These are phyloP conservation scores for Asteroscopus sphinx DNA, from an alignment of 2,888 invertebrate species.

Conservation along the genomic window DNA sequence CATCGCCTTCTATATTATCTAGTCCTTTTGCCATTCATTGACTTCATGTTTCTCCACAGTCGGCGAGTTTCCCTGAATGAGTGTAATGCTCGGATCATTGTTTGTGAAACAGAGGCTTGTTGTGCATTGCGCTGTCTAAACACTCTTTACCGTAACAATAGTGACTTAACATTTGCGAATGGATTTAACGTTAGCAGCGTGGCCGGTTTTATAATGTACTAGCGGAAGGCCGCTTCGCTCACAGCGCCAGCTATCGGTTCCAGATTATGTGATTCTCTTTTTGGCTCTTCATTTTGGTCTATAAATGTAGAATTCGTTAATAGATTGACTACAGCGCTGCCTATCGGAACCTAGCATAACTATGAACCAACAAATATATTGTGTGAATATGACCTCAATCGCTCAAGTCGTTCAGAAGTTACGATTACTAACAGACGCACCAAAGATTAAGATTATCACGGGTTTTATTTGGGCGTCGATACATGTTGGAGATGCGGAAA, in stretches of 20 bases:
- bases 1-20: conserved; percentile 31
- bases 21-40: conserved; percentile 47
- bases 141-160: conserved; percentile 64
- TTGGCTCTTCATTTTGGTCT: too few relatives aligned
- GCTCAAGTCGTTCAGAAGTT: too few relatives aligned
- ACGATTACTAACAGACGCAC: too few relatives aligned
- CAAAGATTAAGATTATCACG: conserved; percentile 13
- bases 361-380: too few relatives aligned
- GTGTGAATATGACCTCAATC: too few relatives aligned
- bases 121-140: conserved; percentile 73
- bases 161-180: conserved; percentile 53
- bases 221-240: too few relatives aligned
- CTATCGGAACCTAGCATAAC: too few relatives aligned
- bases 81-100: conserved; percentile 69
- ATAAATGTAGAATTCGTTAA: too few relatives aligned
- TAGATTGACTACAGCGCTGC: too few relatives aligned
- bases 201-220: conserved; percentile 33
- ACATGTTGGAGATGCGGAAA: background rate
- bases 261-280: too few relatives aligned
- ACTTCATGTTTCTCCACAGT: conserved; percentile 54
- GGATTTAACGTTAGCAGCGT: conserved; percentile 46
- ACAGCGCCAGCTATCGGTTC: too few relatives aligned
- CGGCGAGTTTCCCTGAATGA: conserved; percentile 70
- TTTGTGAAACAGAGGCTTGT: conserved; percentile 81
- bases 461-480: conserved; percentile 12